These are phyloP conservation scores for Diaprepes abbreviatus DNA, from an alignment of 2,888 invertebrate species.

Conservation along the genomic window DNA sequence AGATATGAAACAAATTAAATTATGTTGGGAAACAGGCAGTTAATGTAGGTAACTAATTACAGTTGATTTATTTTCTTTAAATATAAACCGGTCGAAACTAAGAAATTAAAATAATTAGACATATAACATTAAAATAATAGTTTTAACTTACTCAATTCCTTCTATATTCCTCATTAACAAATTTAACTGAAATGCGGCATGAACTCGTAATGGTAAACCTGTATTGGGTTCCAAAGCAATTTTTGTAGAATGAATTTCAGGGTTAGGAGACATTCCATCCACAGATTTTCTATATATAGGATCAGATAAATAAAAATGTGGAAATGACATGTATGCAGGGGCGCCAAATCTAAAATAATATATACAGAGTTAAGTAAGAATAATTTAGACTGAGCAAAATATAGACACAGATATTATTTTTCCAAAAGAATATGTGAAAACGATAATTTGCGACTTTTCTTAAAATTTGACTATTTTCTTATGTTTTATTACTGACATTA, in stretches of 20 bases:
- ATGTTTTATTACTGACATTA: neutral
- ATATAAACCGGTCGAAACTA: no score
- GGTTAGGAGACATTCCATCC: conserved; percentile 76
- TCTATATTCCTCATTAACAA: conserved; percentile 71
- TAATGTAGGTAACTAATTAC: no score
- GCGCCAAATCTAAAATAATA: conserved; percentile 74
- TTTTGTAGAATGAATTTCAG: conserved; percentile 75
- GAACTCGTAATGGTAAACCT: conserved; percentile 82
- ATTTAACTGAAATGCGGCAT: conserved; percentile 85
- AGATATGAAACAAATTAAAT: no score
- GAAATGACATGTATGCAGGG: conserved; percentile 86
- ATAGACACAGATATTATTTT: no score
- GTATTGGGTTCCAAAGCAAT: conserved; percentile 81
- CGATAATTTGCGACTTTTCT: no score
- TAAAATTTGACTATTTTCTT: neutral
- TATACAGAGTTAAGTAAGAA: no score
- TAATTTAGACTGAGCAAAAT: no score
- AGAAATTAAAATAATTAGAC: no score
- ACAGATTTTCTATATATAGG: conserved; percentile 75
- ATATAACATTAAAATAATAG: no score
- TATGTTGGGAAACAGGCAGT: no score
- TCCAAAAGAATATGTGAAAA: no score
- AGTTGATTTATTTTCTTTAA: no score
- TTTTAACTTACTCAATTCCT: conserved; percentile 71
- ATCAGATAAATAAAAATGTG: conserved; percentile 86